Percentiles rank a stretch among this genome's conserved stretches.
phyloP scores from a whole-genome alignment of 2,113 vertebrate genomes.

The Phaethornis superciliosus region DNA sequence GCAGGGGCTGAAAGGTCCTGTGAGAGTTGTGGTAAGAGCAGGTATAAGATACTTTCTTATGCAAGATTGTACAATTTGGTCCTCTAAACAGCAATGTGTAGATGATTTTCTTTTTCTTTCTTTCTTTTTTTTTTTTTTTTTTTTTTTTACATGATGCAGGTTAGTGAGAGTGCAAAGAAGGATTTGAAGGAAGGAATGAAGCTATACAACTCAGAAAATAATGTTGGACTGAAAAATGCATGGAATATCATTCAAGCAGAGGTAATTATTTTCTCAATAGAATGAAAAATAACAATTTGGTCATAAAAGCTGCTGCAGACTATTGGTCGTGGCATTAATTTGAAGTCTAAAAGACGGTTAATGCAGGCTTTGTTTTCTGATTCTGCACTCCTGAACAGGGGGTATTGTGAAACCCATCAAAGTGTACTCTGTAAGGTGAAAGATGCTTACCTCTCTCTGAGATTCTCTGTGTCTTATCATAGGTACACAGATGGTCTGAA shows the following conservation, averaged over 20 bases:
- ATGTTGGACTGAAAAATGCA: conserved; percentile 93
- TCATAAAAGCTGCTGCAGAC: neutral
- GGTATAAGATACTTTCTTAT: neutral
- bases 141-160: conserved; percentile 72
- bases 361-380: neutral
- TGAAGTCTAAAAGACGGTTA: neutral
- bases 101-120: neutral
- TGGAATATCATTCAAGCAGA: conserved; percentile 99
- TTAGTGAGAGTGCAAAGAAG: conserved; percentile 92
- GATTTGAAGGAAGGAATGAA: conserved; percentile 94
- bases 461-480: neutral
- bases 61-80: neutral
- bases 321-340: neutral
- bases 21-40: neutral
- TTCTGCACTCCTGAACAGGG: neutral
- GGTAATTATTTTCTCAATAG: conserved; percentile 71
- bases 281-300: neutral
- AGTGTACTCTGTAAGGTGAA: neutral
- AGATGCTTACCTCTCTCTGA: neutral
- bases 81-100: neutral
- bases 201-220: conserved; percentile 94
- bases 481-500: neutral
- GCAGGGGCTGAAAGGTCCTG: neutral
- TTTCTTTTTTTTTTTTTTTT: neutral
- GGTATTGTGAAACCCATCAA: neutral